phyloP scores from a whole-genome alignment of 2,113 vertebrate species.

The Herpetotheres cachinnans region DNA sequence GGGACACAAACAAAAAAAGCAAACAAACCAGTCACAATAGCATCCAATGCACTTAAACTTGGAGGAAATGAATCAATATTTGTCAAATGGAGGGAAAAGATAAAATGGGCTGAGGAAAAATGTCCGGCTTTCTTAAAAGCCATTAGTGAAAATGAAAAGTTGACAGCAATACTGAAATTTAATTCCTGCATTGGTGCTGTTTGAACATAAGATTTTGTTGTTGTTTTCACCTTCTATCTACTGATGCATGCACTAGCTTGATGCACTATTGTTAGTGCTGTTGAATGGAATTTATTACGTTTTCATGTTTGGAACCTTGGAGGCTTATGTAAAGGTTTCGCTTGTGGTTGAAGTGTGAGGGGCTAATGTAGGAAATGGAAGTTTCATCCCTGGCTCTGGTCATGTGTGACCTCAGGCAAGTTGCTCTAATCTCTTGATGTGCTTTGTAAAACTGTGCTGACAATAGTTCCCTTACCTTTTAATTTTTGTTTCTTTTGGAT shows the following conservation, averaged over 20 bases:
- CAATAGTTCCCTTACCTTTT: background rate
- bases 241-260: background rate
- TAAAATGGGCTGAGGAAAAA: conserved; percentile 43
- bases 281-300: background rate
- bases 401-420: rapidly evolving
- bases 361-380: background rate
- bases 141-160: conserved; percentile 50
- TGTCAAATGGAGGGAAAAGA: conserved; percentile 60
- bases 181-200: background rate
- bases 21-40: conserved; percentile 33
- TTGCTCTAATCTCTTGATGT: background rate
- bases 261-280: background rate
- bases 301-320: background rate
- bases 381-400: background rate
- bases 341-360: background rate
- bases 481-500: background rate
- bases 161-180: background rate
- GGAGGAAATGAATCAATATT: conserved; percentile 63
- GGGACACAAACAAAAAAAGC: conserved; percentile 36
- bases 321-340: background rate
- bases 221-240: background rate
- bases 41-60: conserved; percentile 60
- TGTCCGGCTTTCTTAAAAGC: conserved; percentile 25
- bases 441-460: background rate
- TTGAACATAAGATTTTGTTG: background rate